Conservation (phyloP, 1,140 invertebrate genomes). For the Ylistrum balloti region DNA sequence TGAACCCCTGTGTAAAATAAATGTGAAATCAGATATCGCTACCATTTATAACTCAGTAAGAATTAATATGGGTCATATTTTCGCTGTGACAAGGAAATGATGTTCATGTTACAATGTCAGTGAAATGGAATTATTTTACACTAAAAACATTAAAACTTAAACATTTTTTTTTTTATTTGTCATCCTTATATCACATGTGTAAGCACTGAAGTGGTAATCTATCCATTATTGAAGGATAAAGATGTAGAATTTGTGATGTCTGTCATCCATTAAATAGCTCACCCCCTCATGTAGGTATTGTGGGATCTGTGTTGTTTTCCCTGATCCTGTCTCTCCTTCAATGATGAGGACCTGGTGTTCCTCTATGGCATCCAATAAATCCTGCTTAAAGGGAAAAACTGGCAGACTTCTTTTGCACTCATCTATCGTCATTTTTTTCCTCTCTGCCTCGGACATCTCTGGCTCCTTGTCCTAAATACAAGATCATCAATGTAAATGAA, state of each 20-base stretch:
- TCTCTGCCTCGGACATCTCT: slow-evolving; percentile 84
- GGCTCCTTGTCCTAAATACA: slow-evolving; percentile 76
- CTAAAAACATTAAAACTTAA: too few species aligned
- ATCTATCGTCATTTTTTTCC: slow-evolving; percentile 92
- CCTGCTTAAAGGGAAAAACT: slow-evolving; percentile 95
- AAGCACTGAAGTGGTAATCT: too few species aligned
- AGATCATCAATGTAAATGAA: not conserved
- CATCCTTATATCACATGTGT: too few species aligned
- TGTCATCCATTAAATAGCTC: slow-evolving; percentile 79
- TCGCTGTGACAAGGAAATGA: too few species aligned
- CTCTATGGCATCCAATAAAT: slow-evolving; percentile 93
- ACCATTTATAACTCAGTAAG: too few species aligned
- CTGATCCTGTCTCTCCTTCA: slow-evolving; percentile 97
- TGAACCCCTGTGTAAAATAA: slow-evolving; percentile 82
- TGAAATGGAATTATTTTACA: too few species aligned
- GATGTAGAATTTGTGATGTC: too few species aligned
- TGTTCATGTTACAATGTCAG: too few species aligned
- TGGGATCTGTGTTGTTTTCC: slow-evolving; percentile 99
- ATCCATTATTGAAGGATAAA: too few species aligned
- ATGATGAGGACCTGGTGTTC: slow-evolving; percentile 97
- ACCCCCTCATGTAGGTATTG: slow-evolving; percentile 98
- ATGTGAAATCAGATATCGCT: too few species aligned
- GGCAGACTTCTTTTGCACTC: slow-evolving; percentile 97
- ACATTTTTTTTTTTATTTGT: too few species aligned
- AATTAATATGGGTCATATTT: too few species aligned